Base-by-base conservation (phyloP, 2,888 invertebrate species). In the Platerodrilus igneus region DNA sequence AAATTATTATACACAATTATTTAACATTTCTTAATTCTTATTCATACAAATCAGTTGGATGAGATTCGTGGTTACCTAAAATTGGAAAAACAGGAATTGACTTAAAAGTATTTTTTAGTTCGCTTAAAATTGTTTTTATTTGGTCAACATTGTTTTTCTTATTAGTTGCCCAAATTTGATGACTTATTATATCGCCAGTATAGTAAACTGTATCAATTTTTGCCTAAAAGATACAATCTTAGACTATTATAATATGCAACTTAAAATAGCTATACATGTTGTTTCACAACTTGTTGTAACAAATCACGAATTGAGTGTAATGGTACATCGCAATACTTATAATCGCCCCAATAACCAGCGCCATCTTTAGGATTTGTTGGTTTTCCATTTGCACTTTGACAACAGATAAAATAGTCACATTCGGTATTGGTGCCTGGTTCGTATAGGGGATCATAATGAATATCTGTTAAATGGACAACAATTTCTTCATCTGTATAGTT, bases 181-280 rank as follows among this genome's bases (percentile, higher is more conserved):
- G 93, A 53, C 89, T 83, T 23, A 91, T 78, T 3, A 88, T 76
- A 59, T 94, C 94, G 2, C 94, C 94, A 11, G 92, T 87, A 63
- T 86, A 86, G 55, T 90, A 83, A 4, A 93, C 72, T 15, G 75
- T 74, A 48, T 81, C 79, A 10, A 81, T 67, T 20, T 80, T 21
- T 7, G 21, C 27, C 43, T 43, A 10, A 16, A 38, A 43, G n/a
- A n/a, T n/a, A n/a, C n/a, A n/a, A n/a, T n/a, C n/a, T n/a, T n/a
- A 19, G 19, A 19, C 7, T 7, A 6, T 19, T 19, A 5, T 19
- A 19, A 7, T 7, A 6, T 7, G 7, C 5, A 19, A 19, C 7
- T 19, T 19, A 5, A 6, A 7, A 5, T 19, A 19, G 7, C 7
- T 6, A 19, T n/a, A n/a, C n/a, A n/a, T n/a, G n/a, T n/a, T n/a